phyloP scores from a whole-genome alignment of 1,140 invertebrate genomes.

The Drosophila teissieri region DNA sequence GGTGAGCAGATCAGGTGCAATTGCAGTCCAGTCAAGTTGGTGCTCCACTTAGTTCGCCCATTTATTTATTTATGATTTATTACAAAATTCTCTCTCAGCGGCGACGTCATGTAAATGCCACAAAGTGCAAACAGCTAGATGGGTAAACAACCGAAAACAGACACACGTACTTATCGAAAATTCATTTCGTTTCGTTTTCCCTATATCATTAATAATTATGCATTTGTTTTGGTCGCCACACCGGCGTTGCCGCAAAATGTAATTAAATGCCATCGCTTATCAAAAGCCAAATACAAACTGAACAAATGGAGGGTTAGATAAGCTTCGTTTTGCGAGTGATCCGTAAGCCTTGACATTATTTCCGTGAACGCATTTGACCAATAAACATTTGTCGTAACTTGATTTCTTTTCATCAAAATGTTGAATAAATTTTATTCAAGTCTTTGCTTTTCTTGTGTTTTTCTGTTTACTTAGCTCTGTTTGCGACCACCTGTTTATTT shows the following conservation, averaged over 20 bases:
- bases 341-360: slow-evolving; percentile 47
- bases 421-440: slow-evolving; percentile 32
- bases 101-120: slow-evolving; percentile 39
- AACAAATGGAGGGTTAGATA: slow-evolving; percentile 18
- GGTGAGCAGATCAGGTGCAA: slow-evolving; percentile 38
- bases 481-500: slow-evolving; percentile 15
- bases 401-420: slow-evolving; percentile 34
- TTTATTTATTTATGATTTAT: slow-evolving; percentile 46
- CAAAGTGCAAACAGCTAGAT: slow-evolving; percentile 12
- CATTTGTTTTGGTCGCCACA: slow-evolving; percentile 44
- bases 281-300: slow-evolving; percentile 41
- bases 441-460: neutral
- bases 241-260: slow-evolving; percentile 16
- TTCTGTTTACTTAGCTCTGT: slow-evolving; percentile 15
- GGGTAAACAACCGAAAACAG: slow-evolving; percentile 23
- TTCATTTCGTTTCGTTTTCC: slow-evolving; percentile 10
- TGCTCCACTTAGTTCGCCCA: slow-evolving; percentile 7
- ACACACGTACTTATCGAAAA: slow-evolving; percentile 43
- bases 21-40: slow-evolving; percentile 23
- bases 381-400: slow-evolving; percentile 31
- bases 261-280: slow-evolving; percentile 47
- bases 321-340: neutral
- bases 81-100: slow-evolving; percentile 17
- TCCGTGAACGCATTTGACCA: slow-evolving; percentile 27
- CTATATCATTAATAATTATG: slow-evolving; percentile 38